phyloP scores from a whole-genome alignment of 2,797 vertebrate species.

The Carduelis carduelis region DNA sequence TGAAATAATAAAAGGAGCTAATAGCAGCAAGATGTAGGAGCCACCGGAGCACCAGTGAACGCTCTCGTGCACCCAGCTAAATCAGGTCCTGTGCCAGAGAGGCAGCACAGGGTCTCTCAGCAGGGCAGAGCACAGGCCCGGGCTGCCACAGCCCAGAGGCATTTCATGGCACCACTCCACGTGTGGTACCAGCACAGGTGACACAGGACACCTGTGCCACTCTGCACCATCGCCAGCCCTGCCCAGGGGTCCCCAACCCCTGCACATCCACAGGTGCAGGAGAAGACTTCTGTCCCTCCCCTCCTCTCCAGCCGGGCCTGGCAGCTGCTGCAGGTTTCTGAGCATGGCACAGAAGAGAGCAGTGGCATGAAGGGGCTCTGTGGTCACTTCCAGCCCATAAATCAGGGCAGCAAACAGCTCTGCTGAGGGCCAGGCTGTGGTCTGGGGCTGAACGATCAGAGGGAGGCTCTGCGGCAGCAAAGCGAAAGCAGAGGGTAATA shows the following conservation, averaged over 20 bases:
- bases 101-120: neutral
- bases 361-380: neutral
- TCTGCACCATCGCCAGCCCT: neutral
- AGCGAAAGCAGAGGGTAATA: neutral
- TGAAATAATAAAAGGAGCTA: neutral
- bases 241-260: rapidly evolving
- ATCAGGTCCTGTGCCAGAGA: neutral
- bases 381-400: neutral
- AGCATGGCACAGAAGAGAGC: neutral
- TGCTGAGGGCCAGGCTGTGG: rapidly evolving
- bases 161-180: neutral
- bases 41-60: neutral
- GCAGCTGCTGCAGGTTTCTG: neutral
- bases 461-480: neutral
- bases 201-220: neutral
- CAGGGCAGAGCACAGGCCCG: neutral
- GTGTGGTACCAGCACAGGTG: neutral
- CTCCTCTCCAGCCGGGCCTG: neutral
- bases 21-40: neutral
- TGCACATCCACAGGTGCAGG: rapidly evolving
- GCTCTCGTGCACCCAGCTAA: neutral
- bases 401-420: neutral
- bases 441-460: neutral
- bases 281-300: neutral
- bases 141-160: rapidly evolving